phyloP scores from a whole-genome alignment of 2,888 invertebrate species.

The Sialis lutaria region DNA sequence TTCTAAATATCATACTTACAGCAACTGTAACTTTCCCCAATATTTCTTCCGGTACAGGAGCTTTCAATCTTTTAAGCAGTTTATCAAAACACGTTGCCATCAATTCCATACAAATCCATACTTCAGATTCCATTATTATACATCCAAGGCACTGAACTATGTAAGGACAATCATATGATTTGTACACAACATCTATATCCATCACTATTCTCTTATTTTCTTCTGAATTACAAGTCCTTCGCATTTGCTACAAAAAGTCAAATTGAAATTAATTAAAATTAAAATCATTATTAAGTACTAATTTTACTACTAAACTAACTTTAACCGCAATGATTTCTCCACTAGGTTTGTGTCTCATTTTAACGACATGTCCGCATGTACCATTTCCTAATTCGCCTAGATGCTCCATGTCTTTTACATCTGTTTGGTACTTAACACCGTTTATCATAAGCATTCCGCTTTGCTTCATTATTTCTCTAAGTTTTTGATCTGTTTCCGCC shows the following conservation, averaged over 20 bases:
- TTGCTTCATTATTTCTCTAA: slow-evolving; percentile 85
- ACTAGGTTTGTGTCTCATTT: slow-evolving; percentile 83
- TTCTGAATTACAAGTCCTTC: slow-evolving; percentile 88
- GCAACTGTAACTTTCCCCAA: slow-evolving; percentile 94
- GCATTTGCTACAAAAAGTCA: slow-evolving; percentile 61
- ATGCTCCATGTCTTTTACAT: slow-evolving; percentile 68
- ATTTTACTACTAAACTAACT: slow-evolving; percentile 29
- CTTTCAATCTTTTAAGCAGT: slow-evolving; percentile 66
- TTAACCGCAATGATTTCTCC: slow-evolving; percentile 84
- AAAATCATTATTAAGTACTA: neutral
- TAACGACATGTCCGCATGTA: slow-evolving; percentile 94
- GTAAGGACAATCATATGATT: slow-evolving; percentile 90
- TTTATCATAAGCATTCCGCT: slow-evolving; percentile 79
- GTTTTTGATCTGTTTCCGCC: slow-evolving; percentile 62
- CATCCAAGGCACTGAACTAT: slow-evolving; percentile 96
- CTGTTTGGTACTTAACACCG: slow-evolving; percentile 59
- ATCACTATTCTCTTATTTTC: slow-evolving; percentile 97
- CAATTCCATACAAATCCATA: slow-evolving; percentile 99
- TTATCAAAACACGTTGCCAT: slow-evolving; percentile 99
- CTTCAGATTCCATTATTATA: slow-evolving; percentile 93
- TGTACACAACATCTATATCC: slow-evolving; percentile 97
- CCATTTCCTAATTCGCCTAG: slow-evolving; percentile 83
- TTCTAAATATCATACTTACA: slow-evolving; percentile 37
- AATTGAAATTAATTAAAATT: neutral
- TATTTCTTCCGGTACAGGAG: slow-evolving; percentile 89